phyloP scores from a whole-genome alignment of 2,888 invertebrate genomes.

The Amphipyra tragopoginis region DNA sequence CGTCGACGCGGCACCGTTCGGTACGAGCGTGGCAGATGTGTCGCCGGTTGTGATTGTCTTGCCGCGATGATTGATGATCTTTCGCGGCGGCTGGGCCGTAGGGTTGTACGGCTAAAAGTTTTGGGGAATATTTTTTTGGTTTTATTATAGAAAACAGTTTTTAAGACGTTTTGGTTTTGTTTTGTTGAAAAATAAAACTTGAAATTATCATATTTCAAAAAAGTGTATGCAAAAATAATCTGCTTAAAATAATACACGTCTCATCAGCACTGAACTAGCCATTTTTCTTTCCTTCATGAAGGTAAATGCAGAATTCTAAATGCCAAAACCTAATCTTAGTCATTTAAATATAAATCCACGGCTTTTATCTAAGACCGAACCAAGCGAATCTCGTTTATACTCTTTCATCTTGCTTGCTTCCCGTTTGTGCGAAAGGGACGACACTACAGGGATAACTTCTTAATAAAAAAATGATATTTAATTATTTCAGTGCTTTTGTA shows the following conservation, averaged over 20 bases:
- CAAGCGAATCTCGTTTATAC: not conserved
- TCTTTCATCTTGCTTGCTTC: not conserved
- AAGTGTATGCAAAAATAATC: too few relatives aligned
- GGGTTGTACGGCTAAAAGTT: conserved; percentile 69
- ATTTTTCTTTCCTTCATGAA: too few relatives aligned
- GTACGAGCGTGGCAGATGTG: conserved; percentile 85
- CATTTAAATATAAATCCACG: conserved; percentile 2
- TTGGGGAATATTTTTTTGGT: not conserved
- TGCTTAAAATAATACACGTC: too few relatives aligned
- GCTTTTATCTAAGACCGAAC: not conserved
- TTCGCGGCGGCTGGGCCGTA: conserved; percentile 77
- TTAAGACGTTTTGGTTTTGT: too few relatives aligned
- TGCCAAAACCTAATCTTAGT: not conserved
- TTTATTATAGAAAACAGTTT: too few relatives aligned
- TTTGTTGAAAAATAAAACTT: too few relatives aligned
- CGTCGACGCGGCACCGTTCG: conserved; percentile 35
- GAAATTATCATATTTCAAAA: too few relatives aligned
- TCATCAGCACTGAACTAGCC: too few relatives aligned
- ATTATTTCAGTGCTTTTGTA: too few relatives aligned
- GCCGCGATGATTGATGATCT: conserved; percentile 90
- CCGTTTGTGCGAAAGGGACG: not conserved
- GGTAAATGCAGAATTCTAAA: too few relatives aligned
- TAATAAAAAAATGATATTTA: too few relatives aligned
- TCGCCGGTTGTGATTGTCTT: conserved; percentile 90
- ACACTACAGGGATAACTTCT: not conserved